phyloP scores from a whole-genome alignment of 2,797 vertebrate species.

The Nannoperca obscura region DNA sequence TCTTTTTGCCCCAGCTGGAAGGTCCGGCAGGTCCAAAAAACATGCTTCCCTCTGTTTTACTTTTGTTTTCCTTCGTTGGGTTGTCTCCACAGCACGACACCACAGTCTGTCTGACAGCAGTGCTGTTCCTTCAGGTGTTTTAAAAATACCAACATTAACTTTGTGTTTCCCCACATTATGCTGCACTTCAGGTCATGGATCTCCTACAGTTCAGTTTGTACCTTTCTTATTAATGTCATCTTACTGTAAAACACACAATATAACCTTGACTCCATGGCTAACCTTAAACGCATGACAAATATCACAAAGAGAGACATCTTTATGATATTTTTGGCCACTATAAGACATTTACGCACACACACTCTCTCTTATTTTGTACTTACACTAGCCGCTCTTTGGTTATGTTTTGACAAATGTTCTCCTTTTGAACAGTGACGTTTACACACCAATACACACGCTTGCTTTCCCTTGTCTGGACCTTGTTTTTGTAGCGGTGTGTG shows the following conservation, averaged over 20 bases:
- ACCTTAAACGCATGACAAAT: neutral
- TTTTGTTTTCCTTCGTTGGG: conserved; percentile 48
- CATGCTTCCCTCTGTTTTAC: conserved; percentile 30
- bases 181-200: neutral
- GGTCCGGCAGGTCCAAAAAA: conserved; percentile 54
- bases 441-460: neutral
- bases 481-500: conserved; percentile 69
- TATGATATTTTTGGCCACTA: neutral
- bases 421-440: conserved; percentile 11
- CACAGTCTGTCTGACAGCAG: conserved; percentile 34
- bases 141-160: conserved; percentile 2
- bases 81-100: conserved; percentile 7
- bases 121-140: conserved; percentile 23
- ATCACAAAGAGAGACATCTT: neutral
- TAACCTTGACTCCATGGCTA: neutral
- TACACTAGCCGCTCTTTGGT: neutral
- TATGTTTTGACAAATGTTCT: conserved; percentile 33
- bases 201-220: neutral
- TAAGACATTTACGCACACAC: neutral
- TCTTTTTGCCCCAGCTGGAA: conserved; percentile 45
- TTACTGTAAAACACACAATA: neutral
- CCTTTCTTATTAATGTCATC: neutral
- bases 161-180: neutral
- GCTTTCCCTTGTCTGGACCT: conserved; percentile 38
- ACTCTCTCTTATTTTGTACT: neutral